phyloP scores from a whole-genome alignment of 2,113 vertebrate genomes.

The Xiphophorus couchianus region DNA sequence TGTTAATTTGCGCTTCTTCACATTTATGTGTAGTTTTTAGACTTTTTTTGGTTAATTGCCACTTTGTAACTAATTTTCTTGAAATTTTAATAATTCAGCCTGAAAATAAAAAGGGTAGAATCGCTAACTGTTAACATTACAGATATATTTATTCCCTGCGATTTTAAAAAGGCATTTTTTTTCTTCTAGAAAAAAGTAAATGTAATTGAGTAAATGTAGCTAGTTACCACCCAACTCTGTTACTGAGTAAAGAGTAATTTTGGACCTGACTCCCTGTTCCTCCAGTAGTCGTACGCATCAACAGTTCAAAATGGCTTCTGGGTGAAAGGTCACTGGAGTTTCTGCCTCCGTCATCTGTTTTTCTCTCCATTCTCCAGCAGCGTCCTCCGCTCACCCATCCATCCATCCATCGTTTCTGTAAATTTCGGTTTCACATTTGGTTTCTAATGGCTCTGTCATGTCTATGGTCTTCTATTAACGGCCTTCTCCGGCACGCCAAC shows the following conservation, averaged over 20 bases:
- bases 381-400: slow-evolving; percentile 53
- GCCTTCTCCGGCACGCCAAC: slow-evolving; percentile 62
- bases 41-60: no score
- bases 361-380: slow-evolving; percentile 64
- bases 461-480: slow-evolving; percentile 70
- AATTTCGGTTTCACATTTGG: slow-evolving; percentile 66
- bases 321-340: slow-evolving; percentile 52
- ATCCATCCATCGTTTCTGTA: slow-evolving; percentile 40
- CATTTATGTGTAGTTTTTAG: no score
- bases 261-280: not conserved
- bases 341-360: slow-evolving; percentile 51
- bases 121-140: no score
- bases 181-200: no score
- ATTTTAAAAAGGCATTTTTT: no score
- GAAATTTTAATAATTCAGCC: no score
- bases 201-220: no score
- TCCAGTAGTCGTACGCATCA: slow-evolving; percentile 10
- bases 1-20: no score
- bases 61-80: no score
- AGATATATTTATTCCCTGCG: no score
- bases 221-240: no score
- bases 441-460: slow-evolving; percentile 75
- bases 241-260: not conserved
- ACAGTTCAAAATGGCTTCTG: slow-evolving; percentile 47
- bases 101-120: no score